A percentile compares a stretch with the other conserved stretches of the same genome.
These are phyloP conservation scores for Drosophila affinis DNA, from an alignment of 2,888 invertebrate species.

Conservation along the genomic window DNA sequence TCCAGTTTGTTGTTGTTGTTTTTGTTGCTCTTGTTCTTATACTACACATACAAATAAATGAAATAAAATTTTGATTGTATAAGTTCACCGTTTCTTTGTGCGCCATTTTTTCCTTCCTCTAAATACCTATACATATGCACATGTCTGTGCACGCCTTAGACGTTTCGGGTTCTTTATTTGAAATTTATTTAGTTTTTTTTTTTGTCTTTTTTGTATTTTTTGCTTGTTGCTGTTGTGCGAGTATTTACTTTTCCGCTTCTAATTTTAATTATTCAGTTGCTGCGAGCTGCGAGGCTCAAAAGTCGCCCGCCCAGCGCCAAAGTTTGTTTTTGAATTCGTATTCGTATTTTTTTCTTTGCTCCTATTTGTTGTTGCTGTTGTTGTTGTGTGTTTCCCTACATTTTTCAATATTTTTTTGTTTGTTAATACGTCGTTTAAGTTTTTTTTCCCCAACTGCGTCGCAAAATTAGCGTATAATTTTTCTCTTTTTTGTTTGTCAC, in stretches of 20 bases:
- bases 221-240: not conserved
- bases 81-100: constrained; percentile 74
- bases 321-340: constrained; percentile 70
- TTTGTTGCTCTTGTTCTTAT: constrained; percentile 15
- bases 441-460: constrained; percentile 66
- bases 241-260: constrained; percentile 76
- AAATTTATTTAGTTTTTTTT: constrained; percentile 47
- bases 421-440: constrained; percentile 68
- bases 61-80: constrained; percentile 63
- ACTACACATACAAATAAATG: constrained; percentile 36
- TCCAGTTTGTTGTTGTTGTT: not conserved
- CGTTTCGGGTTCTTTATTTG: constrained; percentile 61
- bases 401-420: constrained; percentile 14
- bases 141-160: constrained; percentile 40
- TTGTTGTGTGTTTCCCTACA: constrained; percentile 18
- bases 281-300: constrained; percentile 71
- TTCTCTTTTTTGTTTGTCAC: constrained; percentile 15
- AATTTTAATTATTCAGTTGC: constrained; percentile 76
- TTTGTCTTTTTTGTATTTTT: constrained; percentile 29
- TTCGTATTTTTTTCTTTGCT: constrained; percentile 36
- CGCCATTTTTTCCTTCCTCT: constrained; percentile 62
- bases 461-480: constrained; percentile 44
- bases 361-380: constrained; percentile 18
- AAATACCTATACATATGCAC: constrained; percentile 45
- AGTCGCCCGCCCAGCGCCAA: constrained; percentile 60